phyloP scores from a whole-genome alignment of 1,140 invertebrate genomes.

The Arctopsyche grandis region DNA sequence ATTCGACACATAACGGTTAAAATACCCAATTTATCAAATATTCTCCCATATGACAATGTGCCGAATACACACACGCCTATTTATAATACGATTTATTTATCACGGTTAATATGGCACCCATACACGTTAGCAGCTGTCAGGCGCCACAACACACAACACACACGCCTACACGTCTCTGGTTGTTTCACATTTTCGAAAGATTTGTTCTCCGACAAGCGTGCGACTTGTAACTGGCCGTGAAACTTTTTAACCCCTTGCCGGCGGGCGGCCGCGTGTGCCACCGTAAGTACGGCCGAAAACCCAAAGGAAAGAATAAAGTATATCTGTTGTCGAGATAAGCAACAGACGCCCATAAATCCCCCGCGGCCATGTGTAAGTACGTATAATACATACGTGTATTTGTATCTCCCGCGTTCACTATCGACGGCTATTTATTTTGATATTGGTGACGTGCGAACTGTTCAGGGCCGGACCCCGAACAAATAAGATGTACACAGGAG shows the following conservation, averaged over 20 bases:
- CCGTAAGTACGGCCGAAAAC: neutral
- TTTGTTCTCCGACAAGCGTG: neutral
- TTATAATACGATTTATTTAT: neutral
- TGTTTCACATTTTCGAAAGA: neutral
- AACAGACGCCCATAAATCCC: conserved; percentile 49
- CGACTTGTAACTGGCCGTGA: neutral
- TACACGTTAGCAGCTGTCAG: neutral
- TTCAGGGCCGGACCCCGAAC: conserved; percentile 16
- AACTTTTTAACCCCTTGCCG: conserved; percentile 7
- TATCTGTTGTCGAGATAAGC: conserved; percentile 45
- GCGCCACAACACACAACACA: neutral
- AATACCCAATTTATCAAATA: too few species aligned
- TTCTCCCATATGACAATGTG: too few species aligned
- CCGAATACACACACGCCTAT: too few species aligned
- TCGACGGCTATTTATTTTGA: conserved; percentile 52
- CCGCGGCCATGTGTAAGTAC: conserved; percentile 33
- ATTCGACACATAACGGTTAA: too few species aligned
- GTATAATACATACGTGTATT: neutral
- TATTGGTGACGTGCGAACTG: conserved; percentile 49
- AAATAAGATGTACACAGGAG: conserved; percentile 34
- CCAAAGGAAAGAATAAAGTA: conserved; percentile 38
- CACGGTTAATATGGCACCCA: too few species aligned
- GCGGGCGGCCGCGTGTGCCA: neutral
- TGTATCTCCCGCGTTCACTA: conserved; percentile 40
- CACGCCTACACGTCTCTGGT: neutral